Conservation (phyloP, 2,113 vertebrate species). For the Rhinoptilus africanus region DNA sequence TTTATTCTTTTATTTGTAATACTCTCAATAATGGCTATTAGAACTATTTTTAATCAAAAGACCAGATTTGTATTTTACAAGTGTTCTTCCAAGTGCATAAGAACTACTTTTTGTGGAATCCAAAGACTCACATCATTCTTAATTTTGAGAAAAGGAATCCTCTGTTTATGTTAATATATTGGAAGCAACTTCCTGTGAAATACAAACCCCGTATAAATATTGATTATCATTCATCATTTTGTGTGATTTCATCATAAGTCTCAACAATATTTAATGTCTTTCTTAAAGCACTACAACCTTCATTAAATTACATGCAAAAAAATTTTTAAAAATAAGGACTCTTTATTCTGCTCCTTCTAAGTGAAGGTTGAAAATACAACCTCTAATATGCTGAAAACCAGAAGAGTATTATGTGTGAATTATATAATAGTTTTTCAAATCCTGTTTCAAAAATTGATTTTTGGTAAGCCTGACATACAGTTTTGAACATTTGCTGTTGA, state of each 20-base stretch:
- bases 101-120: neutral
- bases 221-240: neutral
- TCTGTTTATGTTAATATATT: neutral
- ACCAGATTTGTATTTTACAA: neutral
- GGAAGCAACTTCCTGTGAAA: conserved; percentile 24
- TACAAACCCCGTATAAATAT: neutral
- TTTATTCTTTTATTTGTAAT: conserved; percentile 13
- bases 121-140: neutral
- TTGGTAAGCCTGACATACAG: neutral
- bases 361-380: neutral
- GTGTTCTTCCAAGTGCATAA: neutral
- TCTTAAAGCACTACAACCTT: neutral
- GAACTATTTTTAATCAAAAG: conserved; percentile 22
- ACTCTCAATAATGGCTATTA: neutral
- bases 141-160: neutral
- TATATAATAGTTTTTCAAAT: neutral
- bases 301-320: neutral
- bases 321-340: neutral
- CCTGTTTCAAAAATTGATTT: neutral
- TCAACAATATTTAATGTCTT: neutral
- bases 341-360: neutral
- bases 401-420: neutral
- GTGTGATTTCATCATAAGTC: neutral
- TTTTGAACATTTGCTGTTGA: neutral
- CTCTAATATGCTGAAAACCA: neutral